Conservation (phyloP, 2,797 vertebrate genomes). For the Hypotaenidia okinawae region DNA sequence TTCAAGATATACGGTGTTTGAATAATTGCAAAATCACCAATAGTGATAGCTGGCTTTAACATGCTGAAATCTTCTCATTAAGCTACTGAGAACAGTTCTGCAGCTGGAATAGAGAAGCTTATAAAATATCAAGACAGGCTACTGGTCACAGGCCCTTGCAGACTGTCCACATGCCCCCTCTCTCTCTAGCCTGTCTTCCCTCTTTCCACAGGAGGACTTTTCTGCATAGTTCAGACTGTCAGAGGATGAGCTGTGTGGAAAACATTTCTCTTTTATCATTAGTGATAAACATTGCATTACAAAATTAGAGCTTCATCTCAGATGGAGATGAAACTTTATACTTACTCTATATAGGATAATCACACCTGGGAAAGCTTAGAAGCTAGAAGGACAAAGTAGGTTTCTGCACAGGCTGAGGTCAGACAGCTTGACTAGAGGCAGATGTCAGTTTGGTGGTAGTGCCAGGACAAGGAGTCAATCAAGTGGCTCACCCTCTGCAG, state of each 20-base stretch:
- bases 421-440: background rate
- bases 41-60: background rate
- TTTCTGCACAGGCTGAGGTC: background rate
- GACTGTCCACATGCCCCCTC: background rate
- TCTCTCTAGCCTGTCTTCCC: background rate
- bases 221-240: background rate
- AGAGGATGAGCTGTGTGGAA: background rate
- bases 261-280: background rate
- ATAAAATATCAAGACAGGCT: background rate
- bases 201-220: background rate
- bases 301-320: background rate
- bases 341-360: background rate
- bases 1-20: constrained; percentile 1
- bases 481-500: background rate
- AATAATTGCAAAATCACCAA: constrained; percentile 29
- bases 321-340: background rate
- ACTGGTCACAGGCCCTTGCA: background rate
- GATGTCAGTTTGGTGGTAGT: background rate
- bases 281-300: background rate
- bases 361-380: background rate
- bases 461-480: background rate
- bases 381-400: background rate
- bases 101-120: background rate
- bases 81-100: background rate
- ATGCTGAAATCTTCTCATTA: constrained; percentile 23